Evolutionary conservation across 2,113 vertebrate genomes (phyloP).

Genomic region (Psephotus haematonotus): DNA sequence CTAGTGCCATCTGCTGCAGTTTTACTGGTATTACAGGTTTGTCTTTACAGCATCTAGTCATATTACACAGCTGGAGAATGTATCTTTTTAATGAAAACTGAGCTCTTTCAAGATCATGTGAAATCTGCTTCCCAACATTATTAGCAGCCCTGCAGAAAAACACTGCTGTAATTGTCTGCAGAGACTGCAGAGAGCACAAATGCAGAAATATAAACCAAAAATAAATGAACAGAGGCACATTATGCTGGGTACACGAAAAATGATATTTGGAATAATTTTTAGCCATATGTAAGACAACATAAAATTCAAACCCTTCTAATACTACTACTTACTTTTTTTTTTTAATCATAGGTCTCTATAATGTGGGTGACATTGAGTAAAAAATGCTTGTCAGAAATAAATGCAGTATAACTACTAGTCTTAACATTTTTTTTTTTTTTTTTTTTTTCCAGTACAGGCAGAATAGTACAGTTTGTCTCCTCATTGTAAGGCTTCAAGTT

Average conservation of each 20-base stretch:
- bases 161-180: not conserved
- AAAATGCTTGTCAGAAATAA: not conserved
- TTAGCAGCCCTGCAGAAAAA: not conserved
- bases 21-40: not conserved
- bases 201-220: not conserved
- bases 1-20: constrained; percentile 29
- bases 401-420: not conserved
- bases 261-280: not conserved
- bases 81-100: not conserved
- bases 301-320: not conserved
- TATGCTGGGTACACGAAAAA: not conserved
- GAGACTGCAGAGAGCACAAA: constrained; percentile 5
- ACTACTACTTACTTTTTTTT: not conserved
- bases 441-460: not conserved
- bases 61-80: not conserved
- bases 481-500: not conserved
- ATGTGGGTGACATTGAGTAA: not conserved
- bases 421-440: not conserved
- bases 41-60: not conserved
- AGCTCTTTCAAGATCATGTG: not conserved
- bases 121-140: not conserved
- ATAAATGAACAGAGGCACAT: not conserved
- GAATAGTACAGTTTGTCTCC: not conserved
- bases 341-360: not conserved
- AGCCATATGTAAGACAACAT: not conserved